Conservation (phyloP, 92 coral and sea anemone species). For the Pocillopora grandis region DNA sequence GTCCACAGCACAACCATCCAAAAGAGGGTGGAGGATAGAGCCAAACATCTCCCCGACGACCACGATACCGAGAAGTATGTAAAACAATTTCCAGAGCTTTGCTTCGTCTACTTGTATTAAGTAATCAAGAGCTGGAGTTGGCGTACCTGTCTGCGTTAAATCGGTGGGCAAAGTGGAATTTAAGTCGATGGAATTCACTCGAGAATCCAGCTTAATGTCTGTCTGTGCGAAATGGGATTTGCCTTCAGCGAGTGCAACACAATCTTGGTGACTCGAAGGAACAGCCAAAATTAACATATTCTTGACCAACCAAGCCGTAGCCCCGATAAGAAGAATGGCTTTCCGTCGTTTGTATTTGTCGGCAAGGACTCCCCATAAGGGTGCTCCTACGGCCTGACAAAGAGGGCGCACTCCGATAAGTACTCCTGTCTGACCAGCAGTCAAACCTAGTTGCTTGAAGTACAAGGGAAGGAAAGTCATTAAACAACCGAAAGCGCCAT, state of each 20-base stretch:
- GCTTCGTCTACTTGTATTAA: constrained; percentile 17
- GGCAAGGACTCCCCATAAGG: constrained; percentile 50
- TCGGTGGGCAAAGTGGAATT: neutral
- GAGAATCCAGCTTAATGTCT: neutral
- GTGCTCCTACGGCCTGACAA: constrained; percentile 48
- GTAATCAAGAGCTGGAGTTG: constrained; percentile 2
- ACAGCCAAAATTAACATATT: constrained; percentile 16
- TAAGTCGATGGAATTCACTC: neutral
- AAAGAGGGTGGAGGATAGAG: constrained; percentile 29
- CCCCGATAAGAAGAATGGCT: constrained; percentile 21
- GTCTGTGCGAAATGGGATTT: neutral
- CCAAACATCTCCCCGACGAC: constrained; percentile 37
- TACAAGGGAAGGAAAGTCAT: constrained; percentile 53
- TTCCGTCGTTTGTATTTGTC: constrained; percentile 33
- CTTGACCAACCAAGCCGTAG: constrained; percentile 21
- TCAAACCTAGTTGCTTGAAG: constrained; percentile 67
- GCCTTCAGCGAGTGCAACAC: neutral
- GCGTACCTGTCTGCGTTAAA: neutral
- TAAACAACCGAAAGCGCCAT: constrained; percentile 56
- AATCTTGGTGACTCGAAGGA: constrained; percentile 15
- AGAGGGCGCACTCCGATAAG: constrained; percentile 55
- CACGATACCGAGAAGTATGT: constrained; percentile 7
- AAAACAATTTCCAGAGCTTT: constrained; percentile 29
- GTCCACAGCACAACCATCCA: constrained; percentile 36
- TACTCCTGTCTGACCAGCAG: constrained; percentile 56